Conservation (phyloP, 2,113 vertebrate genomes). For the Aspiorhynchus laticeps region DNA sequence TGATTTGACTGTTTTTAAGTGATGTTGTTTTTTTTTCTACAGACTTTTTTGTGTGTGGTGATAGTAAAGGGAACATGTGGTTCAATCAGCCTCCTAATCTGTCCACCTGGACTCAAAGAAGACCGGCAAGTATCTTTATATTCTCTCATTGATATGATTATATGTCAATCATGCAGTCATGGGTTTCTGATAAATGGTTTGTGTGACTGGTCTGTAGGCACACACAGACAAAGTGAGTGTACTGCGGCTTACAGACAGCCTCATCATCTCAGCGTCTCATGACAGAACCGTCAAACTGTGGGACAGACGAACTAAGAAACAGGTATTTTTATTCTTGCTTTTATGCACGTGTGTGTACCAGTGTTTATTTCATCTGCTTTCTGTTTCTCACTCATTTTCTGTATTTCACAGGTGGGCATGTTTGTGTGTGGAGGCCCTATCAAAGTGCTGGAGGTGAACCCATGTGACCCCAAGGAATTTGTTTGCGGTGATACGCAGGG, state of each 20-base stretch:
- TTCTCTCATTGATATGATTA: neutral
- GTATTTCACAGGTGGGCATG: conserved; percentile 68
- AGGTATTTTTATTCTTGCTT: conserved; percentile 56
- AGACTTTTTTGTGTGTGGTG: conserved; percentile 76
- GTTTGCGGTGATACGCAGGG: conserved; percentile 71
- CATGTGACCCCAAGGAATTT: conserved; percentile 62
- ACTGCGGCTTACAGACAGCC: conserved; percentile 66
- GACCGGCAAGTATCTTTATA: conserved; percentile 64
- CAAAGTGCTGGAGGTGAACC: conserved; percentile 70
- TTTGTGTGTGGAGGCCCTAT: conserved; percentile 74
- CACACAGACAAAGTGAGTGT: conserved; percentile 72
- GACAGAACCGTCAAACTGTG: conserved; percentile 78
- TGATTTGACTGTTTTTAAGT: neutral
- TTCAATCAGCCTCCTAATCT: conserved; percentile 59
- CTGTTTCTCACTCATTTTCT: neutral
- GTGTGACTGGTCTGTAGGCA: conserved; percentile 60
- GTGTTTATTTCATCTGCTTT: too few relatives aligned
- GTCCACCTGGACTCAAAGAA: conserved; percentile 63
- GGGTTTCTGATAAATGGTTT: neutral
- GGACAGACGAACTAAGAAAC: conserved; percentile 76
- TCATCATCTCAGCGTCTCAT: conserved; percentile 73
- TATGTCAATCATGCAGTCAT: neutral
- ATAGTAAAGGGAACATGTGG: conserved; percentile 75
- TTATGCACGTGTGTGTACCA: neutral
- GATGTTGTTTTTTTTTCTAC: conserved; percentile 11